These are phyloP conservation scores for Leptobrachium ailaonicum DNA, from an alignment of 2,113 vertebrate species.

Conservation along the genomic window DNA sequence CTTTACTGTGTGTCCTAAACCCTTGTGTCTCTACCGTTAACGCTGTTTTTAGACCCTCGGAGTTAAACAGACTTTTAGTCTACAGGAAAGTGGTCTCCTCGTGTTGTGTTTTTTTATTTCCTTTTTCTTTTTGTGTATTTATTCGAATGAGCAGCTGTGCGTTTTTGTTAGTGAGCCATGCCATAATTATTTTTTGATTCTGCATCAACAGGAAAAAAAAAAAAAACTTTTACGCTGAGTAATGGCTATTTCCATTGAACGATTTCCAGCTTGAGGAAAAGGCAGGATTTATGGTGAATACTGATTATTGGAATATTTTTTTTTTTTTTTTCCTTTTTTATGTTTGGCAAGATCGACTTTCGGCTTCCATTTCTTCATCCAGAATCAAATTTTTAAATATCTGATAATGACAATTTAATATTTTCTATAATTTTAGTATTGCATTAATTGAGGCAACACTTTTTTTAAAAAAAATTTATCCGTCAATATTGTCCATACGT, in stretches of 20 bases:
- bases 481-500: too few species aligned
- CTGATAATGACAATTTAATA: too few species aligned
- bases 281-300: neutral
- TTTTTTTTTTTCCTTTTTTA: neutral
- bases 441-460: too few species aligned
- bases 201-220: conserved; percentile 48
- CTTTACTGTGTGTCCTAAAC: neutral
- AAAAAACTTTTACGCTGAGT: conserved; percentile 51
- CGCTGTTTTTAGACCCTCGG: conserved; percentile 1
- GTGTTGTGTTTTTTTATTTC: conserved; percentile 49
- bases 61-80: conserved; percentile 29
- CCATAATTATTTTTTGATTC: conserved; percentile 54
- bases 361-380: too few species aligned
- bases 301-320: conserved; percentile 3
- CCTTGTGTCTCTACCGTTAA: too few species aligned
- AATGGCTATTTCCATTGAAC: conserved; percentile 51
- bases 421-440: too few species aligned
- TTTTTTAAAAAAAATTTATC: too few species aligned
- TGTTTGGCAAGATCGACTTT: too few species aligned
- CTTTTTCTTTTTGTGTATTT: conserved; percentile 53
- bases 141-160: conserved; percentile 56
- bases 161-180: conserved; percentile 57
- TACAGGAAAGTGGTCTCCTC: conserved; percentile 5
- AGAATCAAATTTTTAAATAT: too few species aligned
- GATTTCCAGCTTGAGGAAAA: conserved; percentile 22